Evolutionary conservation across 2,888 invertebrate genomes (phyloP), one percentile per base, ranked within the genome.

Genomic region (Netelia fuscicornis): DNA sequence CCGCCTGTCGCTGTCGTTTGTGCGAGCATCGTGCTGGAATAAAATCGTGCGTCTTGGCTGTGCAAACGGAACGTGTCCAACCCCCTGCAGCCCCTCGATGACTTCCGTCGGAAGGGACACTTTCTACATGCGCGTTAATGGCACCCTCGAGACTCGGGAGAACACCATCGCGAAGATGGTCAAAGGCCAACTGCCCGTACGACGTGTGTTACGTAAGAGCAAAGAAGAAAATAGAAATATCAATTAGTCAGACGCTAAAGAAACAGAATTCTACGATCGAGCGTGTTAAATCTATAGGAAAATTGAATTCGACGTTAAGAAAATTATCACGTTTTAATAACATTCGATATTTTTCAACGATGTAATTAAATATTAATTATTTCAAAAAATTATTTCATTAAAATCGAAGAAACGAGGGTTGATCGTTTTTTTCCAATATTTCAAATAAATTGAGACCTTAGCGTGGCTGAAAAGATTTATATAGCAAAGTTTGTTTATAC

Each of bases 101-200:
- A 91, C 91, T 91, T 91, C 90, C 91, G 91, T 88, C 88, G 90
- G 89, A 89, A 90, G 88, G 90, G 87, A 88, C 90, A 87, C 88
- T 87, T 6, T 37, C 79, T 81, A 75, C 83, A 81, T 64, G 72
- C 75, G 62, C 77, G 86, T 86, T 90, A 89, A 90, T 90, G 88
- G 89, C 70, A 83, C 74, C 86, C 88, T 81, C 71, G 64, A 79
- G 80, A 81, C 62, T 75, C 58, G 56, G 85, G 77, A 30, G 17
- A 71, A 68, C 70, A 78, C 54, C 81, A 67, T 68, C 58, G 48
- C 42, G 74, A 42, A 64, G 60, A 76, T 65, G 81, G 79, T 79
- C 79, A 82, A 82, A 82, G 65, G 79, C 75, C 82, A 82, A 85
- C 85, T 85, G 82, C 60, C 60, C 76, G 52, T 30, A 54, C 54